Evolutionary conservation across 2,113 vertebrate species (phyloP), one percentile per base, ranked within the genome.

Genomic region (Prionailurus bengalensis): DNA sequence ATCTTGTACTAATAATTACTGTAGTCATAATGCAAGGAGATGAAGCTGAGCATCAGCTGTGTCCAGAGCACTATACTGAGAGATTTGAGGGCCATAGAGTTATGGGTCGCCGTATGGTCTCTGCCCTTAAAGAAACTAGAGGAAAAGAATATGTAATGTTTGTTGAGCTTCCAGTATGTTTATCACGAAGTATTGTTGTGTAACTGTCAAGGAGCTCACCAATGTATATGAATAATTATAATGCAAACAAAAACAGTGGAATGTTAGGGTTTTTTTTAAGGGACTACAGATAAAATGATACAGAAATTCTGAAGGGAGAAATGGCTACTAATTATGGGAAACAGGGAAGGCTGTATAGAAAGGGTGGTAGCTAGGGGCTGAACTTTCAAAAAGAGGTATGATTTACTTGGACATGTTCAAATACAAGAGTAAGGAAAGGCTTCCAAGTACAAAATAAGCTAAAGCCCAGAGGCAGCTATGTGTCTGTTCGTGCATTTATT

Each of bases 261-360:
- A 39, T 81, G 11, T 27, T 85, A 27, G 25, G 14, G 7, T 23
- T 79, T 90, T 90, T 66, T 51, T 71, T 12, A 93, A 86, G 36
- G 66, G 66, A 58, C 8, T 66, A 48, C 8, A 10, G 65, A 93
- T 73, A 73, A 89, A 84, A 89, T 93, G 23, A 88, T 82, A 65
- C 42, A 61, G n/a, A 95, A 90, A 27, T 66, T 89, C 48, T 80
- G 9, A 92, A 78, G 45, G 63, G 36, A 33, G 89, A 95, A 95
- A 83, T 19, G 11, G n/a, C 83, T 83, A 92, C 45, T 79, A 89
- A 89, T 92, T 84, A 66, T 48, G 55, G 14, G 7, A 89, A 73
- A 89, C n/a, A 78, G 7, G 73, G 48, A 91, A 78, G 33, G 16
- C 42, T 83, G 92, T 76, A 42, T 61, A 70, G 85, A 84, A n/a